phyloP scores from a whole-genome alignment of 64 coral and sea anemone species.

The Actinia tenebrosa region DNA sequence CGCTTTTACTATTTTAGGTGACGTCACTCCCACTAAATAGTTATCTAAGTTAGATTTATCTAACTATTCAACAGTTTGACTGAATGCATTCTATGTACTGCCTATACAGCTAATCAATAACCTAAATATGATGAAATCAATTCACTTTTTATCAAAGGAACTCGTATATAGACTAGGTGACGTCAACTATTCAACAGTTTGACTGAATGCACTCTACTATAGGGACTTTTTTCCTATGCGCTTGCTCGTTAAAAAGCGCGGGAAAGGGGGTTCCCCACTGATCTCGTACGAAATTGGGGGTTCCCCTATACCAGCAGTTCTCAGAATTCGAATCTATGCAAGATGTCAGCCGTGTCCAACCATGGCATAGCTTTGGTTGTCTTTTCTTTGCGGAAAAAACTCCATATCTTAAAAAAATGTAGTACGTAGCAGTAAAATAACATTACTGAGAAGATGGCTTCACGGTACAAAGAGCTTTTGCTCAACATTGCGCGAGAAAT shows the following conservation, averaged over 20 bases:
- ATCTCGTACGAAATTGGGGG: not conserved
- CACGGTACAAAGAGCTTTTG: slow-evolving; percentile 15
- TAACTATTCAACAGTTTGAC: no score
- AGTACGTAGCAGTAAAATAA: not conserved
- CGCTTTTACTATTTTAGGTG: no score
- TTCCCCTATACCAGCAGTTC: not conserved
- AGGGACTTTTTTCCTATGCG: not conserved
- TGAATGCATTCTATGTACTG: no score
- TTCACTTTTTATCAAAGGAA: no score
- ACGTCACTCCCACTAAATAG: no score
- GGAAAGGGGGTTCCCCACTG: slow-evolving; percentile 2
- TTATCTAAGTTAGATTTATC: no score
- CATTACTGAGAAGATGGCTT: not conserved
- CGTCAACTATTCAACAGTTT: no score
- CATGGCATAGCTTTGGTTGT: not conserved
- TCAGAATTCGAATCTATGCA: not conserved
- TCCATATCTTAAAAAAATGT: not conserved
- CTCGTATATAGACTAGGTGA: no score
- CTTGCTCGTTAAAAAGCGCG: not conserved
- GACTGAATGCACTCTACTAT: no score
- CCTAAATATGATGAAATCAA: no score
- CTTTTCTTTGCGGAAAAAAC: not conserved
- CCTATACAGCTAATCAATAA: no score
- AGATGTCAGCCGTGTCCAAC: not conserved
- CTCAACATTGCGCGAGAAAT: not conserved